Evolutionary conservation across 2,888 invertebrate genomes (phyloP).

Genomic region (Neoscelio sp.): DNA sequence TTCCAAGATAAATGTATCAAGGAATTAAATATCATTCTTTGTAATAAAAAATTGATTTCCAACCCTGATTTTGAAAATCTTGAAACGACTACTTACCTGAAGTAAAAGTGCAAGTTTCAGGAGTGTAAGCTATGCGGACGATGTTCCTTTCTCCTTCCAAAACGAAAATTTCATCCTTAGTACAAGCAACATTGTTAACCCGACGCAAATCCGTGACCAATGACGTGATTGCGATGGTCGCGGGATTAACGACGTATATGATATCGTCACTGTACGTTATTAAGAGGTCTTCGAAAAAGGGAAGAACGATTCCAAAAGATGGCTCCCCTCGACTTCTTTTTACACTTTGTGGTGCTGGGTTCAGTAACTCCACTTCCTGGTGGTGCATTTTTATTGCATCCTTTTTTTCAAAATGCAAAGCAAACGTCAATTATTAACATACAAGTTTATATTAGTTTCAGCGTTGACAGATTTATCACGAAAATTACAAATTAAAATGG

Average conservation of each 20-base stretch:
- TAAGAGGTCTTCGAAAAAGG: slow-evolving; percentile 89
- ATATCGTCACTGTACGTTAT: slow-evolving; percentile 89
- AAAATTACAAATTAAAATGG: no score
- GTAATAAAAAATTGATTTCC: slow-evolving; percentile 11
- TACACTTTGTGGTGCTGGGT: slow-evolving; percentile 85
- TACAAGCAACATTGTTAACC: slow-evolving; percentile 84
- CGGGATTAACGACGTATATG: slow-evolving; percentile 91
- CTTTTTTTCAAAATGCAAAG: slow-evolving; percentile 64
- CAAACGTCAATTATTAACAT: no score
- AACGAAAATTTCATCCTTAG: slow-evolving; percentile 91
- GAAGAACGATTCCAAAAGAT: slow-evolving; percentile 87
- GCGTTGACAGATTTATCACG: no score
- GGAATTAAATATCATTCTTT: no score
- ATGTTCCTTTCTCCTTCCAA: slow-evolving; percentile 91
- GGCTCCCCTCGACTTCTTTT: slow-evolving; percentile 84
- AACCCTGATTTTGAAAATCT: no score
- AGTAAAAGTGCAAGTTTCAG: slow-evolving; percentile 84
- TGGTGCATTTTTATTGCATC: slow-evolving; percentile 80
- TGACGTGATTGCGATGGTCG: slow-evolving; percentile 81
- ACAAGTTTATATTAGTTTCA: no score
- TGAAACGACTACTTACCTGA: slow-evolving; percentile 72
- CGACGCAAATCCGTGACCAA: slow-evolving; percentile 78
- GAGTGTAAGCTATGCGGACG: slow-evolving; percentile 89
- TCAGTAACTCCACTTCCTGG: slow-evolving; percentile 88
- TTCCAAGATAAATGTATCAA: no score